Conservation (phyloP, 1,140 invertebrate genomes). For the Drosophila nasuta region DNA sequence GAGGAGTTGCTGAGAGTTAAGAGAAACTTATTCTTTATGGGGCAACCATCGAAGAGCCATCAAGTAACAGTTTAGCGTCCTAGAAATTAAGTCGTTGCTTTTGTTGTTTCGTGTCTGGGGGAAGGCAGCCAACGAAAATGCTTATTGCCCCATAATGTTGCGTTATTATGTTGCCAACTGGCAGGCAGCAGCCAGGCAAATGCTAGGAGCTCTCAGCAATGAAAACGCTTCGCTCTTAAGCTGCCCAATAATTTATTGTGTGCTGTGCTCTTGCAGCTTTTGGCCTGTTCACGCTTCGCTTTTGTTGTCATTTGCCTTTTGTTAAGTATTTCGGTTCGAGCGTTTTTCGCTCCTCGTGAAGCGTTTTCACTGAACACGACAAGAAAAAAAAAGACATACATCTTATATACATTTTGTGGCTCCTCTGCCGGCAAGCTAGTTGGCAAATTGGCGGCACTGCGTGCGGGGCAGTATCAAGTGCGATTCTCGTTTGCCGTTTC, state of each 20-base stretch:
- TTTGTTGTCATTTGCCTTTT: conserved; percentile 45
- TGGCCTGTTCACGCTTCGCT: conserved; percentile 3
- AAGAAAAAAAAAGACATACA: background rate
- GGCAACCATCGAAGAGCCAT: conserved; percentile 44
- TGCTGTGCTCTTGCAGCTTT: conserved; percentile 28
- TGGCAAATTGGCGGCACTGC: conserved; percentile 46
- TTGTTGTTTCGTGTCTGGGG: background rate
- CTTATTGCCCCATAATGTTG: conserved; percentile 46
- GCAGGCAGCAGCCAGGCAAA: background rate
- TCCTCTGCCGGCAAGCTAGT: conserved; percentile 41
- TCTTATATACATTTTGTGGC: conserved; percentile 17
- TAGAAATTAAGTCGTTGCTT: conserved; percentile 41
- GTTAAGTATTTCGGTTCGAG: conserved; percentile 45
- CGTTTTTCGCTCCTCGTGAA: conserved; percentile 30
- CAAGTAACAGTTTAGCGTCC: conserved; percentile 39
- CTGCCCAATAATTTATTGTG: conserved; percentile 38
- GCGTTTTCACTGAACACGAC: conserved; percentile 17
- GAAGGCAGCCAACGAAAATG: conserved; percentile 1
- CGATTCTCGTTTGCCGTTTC: conserved; percentile 26
- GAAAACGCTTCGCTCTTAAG: conserved; percentile 42
- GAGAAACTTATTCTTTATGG: conserved; percentile 44
- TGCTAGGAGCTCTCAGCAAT: conserved; percentile 10
- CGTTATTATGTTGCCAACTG: conserved; percentile 43
- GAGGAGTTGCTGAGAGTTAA: conserved; percentile 12
- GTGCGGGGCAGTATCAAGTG: conserved; percentile 35